Evolutionary conservation across 1,140 invertebrate species (phyloP).

Genomic region (Euwallacea fornicatus): DNA sequence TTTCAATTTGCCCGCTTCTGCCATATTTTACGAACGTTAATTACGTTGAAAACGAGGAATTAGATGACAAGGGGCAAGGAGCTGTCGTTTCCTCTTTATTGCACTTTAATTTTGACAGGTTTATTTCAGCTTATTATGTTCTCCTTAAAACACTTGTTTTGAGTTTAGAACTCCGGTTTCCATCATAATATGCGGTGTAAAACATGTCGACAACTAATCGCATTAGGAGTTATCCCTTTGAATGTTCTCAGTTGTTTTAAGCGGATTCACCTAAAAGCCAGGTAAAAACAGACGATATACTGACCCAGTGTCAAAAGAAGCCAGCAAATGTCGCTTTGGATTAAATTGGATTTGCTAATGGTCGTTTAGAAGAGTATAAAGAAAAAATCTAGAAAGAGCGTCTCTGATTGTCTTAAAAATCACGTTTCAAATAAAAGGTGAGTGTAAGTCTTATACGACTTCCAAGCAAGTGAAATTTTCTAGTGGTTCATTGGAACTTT

Average conservation of each 20-base stretch:
- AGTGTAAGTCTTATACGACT: no score
- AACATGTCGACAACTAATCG: not conserved
- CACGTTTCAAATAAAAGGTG: no score
- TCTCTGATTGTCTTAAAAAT: no score
- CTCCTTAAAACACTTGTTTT: no score
- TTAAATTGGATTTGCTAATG: constrained; percentile 23
- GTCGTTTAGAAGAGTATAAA: not conserved
- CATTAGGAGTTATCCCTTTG: not conserved
- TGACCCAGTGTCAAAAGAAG: constrained; percentile 19
- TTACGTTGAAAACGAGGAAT: constrained; percentile 31
- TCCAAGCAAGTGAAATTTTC: no score
- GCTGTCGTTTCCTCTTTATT: constrained; percentile 9
- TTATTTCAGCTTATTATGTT: not conserved
- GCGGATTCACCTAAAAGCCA: constrained; percentile 4
- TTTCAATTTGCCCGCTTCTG: constrained; percentile 30
- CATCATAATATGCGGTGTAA: not conserved
- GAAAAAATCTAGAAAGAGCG: no score
- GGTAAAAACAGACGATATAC: constrained; percentile 6
- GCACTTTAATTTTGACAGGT: constrained; percentile 22
- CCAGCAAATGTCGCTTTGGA: constrained; percentile 1
- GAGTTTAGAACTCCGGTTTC: no score
- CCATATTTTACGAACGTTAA: constrained; percentile 31
- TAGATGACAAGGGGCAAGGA: constrained; percentile 28
- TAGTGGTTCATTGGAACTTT: no score
- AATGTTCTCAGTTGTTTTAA: not conserved